Base-by-base conservation (phyloP, 53 echinoderm and acorn worm species). In the Actinopyga echinites region DNA sequence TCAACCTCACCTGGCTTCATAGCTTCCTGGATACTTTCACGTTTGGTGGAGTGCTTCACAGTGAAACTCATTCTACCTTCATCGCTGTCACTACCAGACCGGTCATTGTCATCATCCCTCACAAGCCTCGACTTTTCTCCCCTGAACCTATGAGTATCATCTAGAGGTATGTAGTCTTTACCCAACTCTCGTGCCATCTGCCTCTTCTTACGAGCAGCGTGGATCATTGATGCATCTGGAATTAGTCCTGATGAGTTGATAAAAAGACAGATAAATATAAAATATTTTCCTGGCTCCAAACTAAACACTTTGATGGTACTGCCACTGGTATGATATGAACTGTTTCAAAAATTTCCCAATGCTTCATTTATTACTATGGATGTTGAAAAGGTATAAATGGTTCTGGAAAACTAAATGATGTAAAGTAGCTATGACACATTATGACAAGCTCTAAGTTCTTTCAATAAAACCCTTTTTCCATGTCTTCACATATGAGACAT, bases 51-150 rank as follows among this genome's bases (percentile, higher is more conserved):
- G 1, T 97, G 92, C 23, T 88, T 89, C 30, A 97, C 94, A 20
- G 84, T 94, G 79, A 97, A 92, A 28, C 90, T 90, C 87, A 97
- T 90, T 62, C 97, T 45, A 30, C 89, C 91, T 74, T 97, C 94
- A 32, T 94, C 92, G 31, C 89, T 89, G 10, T 93, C 96, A 65
- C 93, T 93, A 28, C 81, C 96, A 31, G 92, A 92, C 49, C 85
- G 40, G 58, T 97, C 97, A 62, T 97, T 94, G 74, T 97, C 97
- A 65, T 94, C 97, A 30, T 96, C 97, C 26, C 97, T 90, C 54
- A 96, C 86, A 59, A 96, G 86, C 8, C 97, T 87, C 17, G 97
- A 96, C 13, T 84, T 73, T 29, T 88, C 87, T 10, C 83, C 61
- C 66, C 68, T 57, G 84, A 80, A 94, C 1, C 92, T 82, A 74